These are phyloP conservation scores for Schizopygopsis malacanthus DNA, from an alignment of 2,797 vertebrate genomes.

Conservation along the genomic window DNA sequence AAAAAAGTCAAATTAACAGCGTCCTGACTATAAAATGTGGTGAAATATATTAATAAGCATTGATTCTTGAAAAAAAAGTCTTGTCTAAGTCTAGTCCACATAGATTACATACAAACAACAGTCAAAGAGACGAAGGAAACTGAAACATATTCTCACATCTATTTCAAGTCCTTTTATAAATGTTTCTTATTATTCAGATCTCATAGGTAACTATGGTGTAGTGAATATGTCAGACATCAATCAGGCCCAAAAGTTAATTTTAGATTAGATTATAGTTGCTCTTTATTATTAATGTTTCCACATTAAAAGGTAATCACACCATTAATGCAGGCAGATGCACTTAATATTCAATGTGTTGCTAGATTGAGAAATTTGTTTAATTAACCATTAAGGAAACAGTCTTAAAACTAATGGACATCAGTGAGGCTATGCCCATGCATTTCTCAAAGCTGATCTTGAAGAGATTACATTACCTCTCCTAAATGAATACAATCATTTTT, in stretches of 20 bases:
- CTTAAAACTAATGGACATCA: neutral
- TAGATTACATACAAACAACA: neutral
- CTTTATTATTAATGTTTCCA: conserved; percentile 38
- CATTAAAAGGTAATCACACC: conserved; percentile 38
- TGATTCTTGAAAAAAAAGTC: neutral
- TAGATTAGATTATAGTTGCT: conserved; percentile 6
- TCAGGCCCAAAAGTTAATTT: conserved; percentile 17
- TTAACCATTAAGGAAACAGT: neutral
- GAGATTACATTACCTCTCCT: neutral
- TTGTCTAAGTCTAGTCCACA: neutral
- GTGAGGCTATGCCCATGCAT: neutral
- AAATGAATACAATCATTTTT: neutral
- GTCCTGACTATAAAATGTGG: conserved; percentile 34
- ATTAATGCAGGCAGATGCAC: conserved; percentile 37
- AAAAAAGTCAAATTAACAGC: conserved; percentile 58
- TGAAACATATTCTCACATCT: neutral
- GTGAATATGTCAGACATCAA: neutral
- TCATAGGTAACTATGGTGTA: neutral
- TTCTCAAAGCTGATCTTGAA: neutral
- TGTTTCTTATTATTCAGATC: conserved; percentile 9
- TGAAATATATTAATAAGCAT: conserved; percentile 34
- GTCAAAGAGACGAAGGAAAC: neutral
- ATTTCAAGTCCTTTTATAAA: neutral
- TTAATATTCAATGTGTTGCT: conserved; percentile 1
- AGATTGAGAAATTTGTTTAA: conserved; percentile 5